phyloP scores from a whole-genome alignment of 2,888 invertebrate genomes.

The Drosophila emarginata region DNA sequence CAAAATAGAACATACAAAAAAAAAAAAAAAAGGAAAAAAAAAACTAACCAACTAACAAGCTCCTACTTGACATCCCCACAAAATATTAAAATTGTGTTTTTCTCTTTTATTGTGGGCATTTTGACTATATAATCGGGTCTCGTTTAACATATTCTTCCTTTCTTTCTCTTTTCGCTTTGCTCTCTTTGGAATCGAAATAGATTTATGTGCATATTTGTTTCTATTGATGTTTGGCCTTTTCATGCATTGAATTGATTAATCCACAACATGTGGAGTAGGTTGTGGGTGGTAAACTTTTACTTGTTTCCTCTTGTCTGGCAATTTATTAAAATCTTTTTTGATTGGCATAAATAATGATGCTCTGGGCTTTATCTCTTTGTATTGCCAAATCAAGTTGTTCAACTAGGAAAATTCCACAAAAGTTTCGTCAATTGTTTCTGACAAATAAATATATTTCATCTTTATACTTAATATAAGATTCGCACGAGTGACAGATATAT shows the following conservation, averaged over 20 bases:
- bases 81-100: slow-evolving; percentile 30
- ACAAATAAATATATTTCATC: not conserved
- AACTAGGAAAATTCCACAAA: not conserved
- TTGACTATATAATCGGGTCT: not conserved
- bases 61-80: not conserved
- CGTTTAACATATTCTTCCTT: slow-evolving; percentile 21
- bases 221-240: slow-evolving; percentile 29
- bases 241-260: slow-evolving; percentile 46
- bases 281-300: slow-evolving; percentile 7
- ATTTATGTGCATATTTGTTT: slow-evolving; percentile 48
- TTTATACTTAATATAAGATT: not conserved
- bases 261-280: not conserved
- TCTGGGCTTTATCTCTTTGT: slow-evolving; percentile 35
- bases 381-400: slow-evolving; percentile 57
- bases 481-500: not conserved
- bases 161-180: not conserved
- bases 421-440: slow-evolving; percentile 1
- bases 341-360: slow-evolving; percentile 71
- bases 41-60: not conserved
- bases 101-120: slow-evolving; percentile 16
- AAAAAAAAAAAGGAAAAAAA: not conserved
- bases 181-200: slow-evolving; percentile 5
- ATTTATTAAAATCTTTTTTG: slow-evolving; percentile 67
- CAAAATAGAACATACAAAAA: slow-evolving; percentile 38
- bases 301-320: slow-evolving; percentile 51